Base-by-base conservation (phyloP, 2,797 vertebrate species). In the Calcarius lapponicus region DNA sequence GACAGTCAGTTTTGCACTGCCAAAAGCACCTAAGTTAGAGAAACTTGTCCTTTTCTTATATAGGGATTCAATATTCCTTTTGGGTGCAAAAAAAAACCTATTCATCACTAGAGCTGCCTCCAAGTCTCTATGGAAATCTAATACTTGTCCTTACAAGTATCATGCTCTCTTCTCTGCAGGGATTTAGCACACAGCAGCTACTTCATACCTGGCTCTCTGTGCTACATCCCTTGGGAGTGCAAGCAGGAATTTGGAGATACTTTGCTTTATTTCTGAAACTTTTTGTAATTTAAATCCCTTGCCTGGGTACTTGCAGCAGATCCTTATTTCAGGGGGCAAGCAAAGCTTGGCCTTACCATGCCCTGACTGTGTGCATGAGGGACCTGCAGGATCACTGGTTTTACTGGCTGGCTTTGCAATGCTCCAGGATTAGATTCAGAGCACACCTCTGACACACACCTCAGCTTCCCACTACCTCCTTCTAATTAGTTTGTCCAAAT, bases 181-280 rank as follows among this genome's bases (percentile, higher is more conserved):
- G 47, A 34, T 56, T 34, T 76, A 86, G 47, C 54, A 14, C 22
- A 21, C 25, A 28, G 24, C 15, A 4, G 11, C 71, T 80, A 5
- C 12, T 4, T 20, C 22, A 28, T 7, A 13, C 0, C 0, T 62
- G 43, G 5, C 13, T 60, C 17, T 64, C 50, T 58, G 32, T 32
- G 60, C 47, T 42, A 0, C 1, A 0, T 34, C 71, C 43, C 76
- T 57, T 48, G 53, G 51, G 28, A 58, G n/a, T 1, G 1, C 31
- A 62, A 40, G 51, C 56, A 89, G 24, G 15, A 38, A 47, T 21
- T 3, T 67, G 17, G 51, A 67, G 54, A 29, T 6, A 15, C 31
- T 42, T 92, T 40, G n/a, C 47, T 66, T 88, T 12, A 29, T 51
- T 92, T 95, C 48, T 82, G 82, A 87, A 70, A 73, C 17, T 48